These are phyloP conservation scores for Polyergus mexicanus DNA, from an alignment of 1,140 invertebrate species.

Conservation along the genomic window DNA sequence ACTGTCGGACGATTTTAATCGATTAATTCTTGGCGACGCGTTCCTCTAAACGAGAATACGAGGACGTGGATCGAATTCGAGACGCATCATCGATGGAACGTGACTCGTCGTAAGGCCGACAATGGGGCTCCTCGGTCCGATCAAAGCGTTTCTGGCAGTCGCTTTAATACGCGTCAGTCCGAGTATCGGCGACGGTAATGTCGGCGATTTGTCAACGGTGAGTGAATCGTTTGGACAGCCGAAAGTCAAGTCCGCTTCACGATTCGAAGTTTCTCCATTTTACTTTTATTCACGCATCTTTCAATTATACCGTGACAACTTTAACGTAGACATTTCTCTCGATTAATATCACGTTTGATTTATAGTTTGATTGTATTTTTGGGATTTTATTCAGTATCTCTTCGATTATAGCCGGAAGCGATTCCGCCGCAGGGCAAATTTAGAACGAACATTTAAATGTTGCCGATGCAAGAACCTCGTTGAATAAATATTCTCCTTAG, in stretches of 20 bases:
- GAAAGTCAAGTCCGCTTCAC: background rate
- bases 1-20: background rate
- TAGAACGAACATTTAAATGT: background rate
- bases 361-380: too few species aligned
- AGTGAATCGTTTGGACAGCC: slow-evolving; percentile 60
- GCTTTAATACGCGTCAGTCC: slow-evolving; percentile 31
- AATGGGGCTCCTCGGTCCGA: slow-evolving; percentile 78
- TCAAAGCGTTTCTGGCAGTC: slow-evolving; percentile 78
- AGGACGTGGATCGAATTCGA: slow-evolving; percentile 16
- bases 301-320: too few species aligned
- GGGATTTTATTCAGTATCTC: too few species aligned
- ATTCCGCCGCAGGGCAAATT: background rate
- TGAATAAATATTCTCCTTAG: slow-evolving; percentile 42
- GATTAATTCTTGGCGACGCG: slow-evolving; percentile 42
- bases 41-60: slow-evolving; percentile 23
- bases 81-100: slow-evolving; percentile 19
- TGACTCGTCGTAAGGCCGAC: slow-evolving; percentile 34
- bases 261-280: background rate
- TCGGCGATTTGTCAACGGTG: slow-evolving; percentile 77
- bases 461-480: background rate
- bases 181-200: background rate
- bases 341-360: too few species aligned
- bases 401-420: too few species aligned
- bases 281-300: background rate
- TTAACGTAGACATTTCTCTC: too few species aligned